Conservation (phyloP, 1,140 invertebrate species). For the Procambarus clarkii region DNA sequence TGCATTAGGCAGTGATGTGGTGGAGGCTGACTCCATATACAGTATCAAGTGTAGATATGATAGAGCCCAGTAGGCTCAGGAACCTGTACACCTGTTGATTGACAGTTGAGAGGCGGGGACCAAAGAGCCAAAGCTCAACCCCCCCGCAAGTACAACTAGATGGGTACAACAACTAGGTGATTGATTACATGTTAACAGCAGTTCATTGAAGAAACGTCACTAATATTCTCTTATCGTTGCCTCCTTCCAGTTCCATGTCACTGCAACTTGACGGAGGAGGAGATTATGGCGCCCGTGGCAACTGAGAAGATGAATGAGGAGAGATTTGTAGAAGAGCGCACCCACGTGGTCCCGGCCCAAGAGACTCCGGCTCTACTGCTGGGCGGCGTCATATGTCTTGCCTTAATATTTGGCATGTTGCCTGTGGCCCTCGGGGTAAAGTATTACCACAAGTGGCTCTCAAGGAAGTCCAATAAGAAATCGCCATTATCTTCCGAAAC, state of each 20-base stretch:
- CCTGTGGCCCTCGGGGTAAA: constrained; percentile 51
- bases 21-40: too few species aligned
- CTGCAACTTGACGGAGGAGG: constrained; percentile 58
- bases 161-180: too few species aligned
- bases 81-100: too few species aligned
- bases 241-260: constrained; percentile 52
- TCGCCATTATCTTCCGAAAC: constrained; percentile 8
- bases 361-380: constrained; percentile 51
- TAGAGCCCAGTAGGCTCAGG: too few species aligned
- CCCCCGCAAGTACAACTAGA: too few species aligned
- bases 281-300: not conserved
- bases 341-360: constrained; percentile 38
- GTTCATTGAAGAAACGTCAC: not conserved
- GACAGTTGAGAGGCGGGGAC: too few species aligned
- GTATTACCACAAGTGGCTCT: constrained; percentile 55
- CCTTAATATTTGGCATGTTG: constrained; percentile 51
- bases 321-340: not conserved
- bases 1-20: too few species aligned
- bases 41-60: too few species aligned
- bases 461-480: constrained; percentile 40
- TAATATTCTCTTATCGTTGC: not conserved
- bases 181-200: too few species aligned
- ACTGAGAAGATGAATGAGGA: constrained; percentile 5
- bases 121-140: too few species aligned
- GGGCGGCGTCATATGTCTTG: constrained; percentile 50